Evolutionary conservation across 1,140 invertebrate genomes (phyloP).

Genomic region (Colletes gigas): DNA sequence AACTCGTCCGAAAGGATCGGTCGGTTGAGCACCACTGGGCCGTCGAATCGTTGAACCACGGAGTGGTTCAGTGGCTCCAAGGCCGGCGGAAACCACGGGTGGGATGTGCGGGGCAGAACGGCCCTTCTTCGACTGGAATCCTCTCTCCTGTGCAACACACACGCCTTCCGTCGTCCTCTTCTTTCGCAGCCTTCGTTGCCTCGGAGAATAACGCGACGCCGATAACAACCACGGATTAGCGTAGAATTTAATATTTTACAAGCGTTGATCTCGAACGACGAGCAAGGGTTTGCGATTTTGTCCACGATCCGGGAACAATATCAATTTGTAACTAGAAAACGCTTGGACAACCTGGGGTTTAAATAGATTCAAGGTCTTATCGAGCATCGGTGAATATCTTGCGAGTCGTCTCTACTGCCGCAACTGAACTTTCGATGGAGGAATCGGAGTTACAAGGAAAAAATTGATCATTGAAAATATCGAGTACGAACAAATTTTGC

Average conservation of each 20-base stretch:
- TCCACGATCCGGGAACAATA: too few species aligned
- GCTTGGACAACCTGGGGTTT: too few species aligned
- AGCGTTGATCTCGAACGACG: too few species aligned
- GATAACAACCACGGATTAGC: slow-evolving; percentile 11
- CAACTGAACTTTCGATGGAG: too few species aligned
- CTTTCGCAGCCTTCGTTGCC: slow-evolving; percentile 51
- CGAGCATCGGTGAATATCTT: too few species aligned
- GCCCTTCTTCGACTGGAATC: slow-evolving; percentile 68
- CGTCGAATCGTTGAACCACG: slow-evolving; percentile 82
- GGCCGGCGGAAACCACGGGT: slow-evolving; percentile 81
- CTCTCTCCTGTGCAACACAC: slow-evolving; percentile 53
- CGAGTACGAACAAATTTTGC: too few species aligned
- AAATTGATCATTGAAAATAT: too few species aligned
- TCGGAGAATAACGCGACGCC: slow-evolving; percentile 31
- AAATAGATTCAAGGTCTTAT: too few species aligned
- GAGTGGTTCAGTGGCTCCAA: slow-evolving; percentile 82
- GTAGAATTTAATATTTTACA: too few species aligned
- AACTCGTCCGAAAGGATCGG: slow-evolving; percentile 16
- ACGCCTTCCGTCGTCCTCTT: slow-evolving; percentile 58
- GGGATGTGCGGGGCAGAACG: slow-evolving; percentile 71
- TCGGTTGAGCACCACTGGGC: slow-evolving; percentile 77
- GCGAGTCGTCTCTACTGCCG: too few species aligned
- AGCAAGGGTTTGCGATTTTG: not conserved
- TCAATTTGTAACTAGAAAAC: too few species aligned
- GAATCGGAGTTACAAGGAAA: too few species aligned